Evolutionary conservation across 2,797 vertebrate genomes (phyloP), one percentile per base, ranked within the genome.

Genomic region (Percopsis omiscomaycus): DNA sequence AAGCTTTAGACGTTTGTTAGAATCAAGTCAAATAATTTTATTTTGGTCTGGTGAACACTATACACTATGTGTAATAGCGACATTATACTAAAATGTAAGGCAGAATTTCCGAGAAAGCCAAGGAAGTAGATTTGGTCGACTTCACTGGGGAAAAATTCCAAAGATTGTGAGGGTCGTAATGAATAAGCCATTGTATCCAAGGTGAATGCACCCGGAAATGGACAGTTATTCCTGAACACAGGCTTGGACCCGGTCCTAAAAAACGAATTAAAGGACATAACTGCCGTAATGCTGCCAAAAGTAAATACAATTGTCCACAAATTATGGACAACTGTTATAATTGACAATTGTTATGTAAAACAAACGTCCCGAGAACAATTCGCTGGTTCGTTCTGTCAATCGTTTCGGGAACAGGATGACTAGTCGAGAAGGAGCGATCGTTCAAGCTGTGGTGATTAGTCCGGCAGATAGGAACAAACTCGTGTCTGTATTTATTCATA

Each of bases 351-450:
- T 22, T 22, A 22, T 54, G 37, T 59, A 15, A 28, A 32, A 0
- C 3, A 32, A 64, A 64, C 81, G 71, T 82, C 80, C 76, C 66
- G 22, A 37, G 5, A 9, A 37, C 5, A 37, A 3, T 13, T 4
- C 13, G 13, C 27, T 22, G 16, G 15, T 47, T 14, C 2, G 2
- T 2, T 47, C 10, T 13, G 51, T 53, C 13, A 22, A 55, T 42
- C 9, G 42, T 45, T 30, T 15, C 46, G 45, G 53, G 50, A n/a
- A 22, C 79, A 88, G 86, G 66, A 76, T 73, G 58, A 29, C 64
- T 0, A 87, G 82, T 89, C 86, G 79, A 86, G 64, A 70, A 4
- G 0, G 86, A 83, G 0, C 14, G 22, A 57, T 87, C 86, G 89
- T 68, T 84, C 82, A 22, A 47, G 68, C 15, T 0, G 42, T 30